Conservation (phyloP, 2,888 invertebrate species). For the Sialis lutaria region DNA sequence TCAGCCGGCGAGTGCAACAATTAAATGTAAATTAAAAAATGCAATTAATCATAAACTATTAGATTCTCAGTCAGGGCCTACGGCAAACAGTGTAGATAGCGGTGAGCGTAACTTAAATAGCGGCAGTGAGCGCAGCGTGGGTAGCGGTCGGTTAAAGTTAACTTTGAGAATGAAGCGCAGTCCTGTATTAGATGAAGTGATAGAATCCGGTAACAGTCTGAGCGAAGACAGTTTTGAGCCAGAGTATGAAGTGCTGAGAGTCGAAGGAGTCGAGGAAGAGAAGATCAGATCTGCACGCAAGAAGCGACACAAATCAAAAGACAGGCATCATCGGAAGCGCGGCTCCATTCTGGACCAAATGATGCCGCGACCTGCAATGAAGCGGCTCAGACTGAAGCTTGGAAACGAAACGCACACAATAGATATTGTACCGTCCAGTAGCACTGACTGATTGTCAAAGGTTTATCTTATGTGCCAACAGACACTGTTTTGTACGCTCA, state of each 20-base stretch:
- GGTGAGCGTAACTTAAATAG: neutral
- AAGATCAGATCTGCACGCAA: constrained; percentile 33
- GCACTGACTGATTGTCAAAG: constrained; percentile 27
- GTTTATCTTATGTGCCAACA: too few relatives aligned
- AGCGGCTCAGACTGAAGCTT: constrained; percentile 70
- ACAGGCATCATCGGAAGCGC: constrained; percentile 17
- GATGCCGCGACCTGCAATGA: constrained; percentile 54
- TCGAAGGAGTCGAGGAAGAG: constrained; percentile 61
- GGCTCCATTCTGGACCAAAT: constrained; percentile 25
- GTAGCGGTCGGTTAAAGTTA: constrained; percentile 44
- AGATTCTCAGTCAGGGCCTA: neutral
- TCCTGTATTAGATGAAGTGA: constrained; percentile 67
- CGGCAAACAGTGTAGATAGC: neutral
- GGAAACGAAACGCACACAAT: constrained; percentile 81
- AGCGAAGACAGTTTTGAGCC: constrained; percentile 48
- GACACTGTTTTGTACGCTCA: too few relatives aligned
- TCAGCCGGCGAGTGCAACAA: neutral
- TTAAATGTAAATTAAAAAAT: constrained; percentile 11
- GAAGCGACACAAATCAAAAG: constrained; percentile 41
- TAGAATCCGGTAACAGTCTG: constrained; percentile 58
- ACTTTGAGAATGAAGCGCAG: constrained; percentile 77
- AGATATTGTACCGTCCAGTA: constrained; percentile 58
- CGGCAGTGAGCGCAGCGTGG: constrained; percentile 23
- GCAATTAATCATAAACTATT: constrained; percentile 8
- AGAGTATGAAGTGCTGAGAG: constrained; percentile 69